Evolutionary conservation across 2,113 vertebrate species (phyloP).

Genomic region (Melanerpes aurifrons): DNA sequence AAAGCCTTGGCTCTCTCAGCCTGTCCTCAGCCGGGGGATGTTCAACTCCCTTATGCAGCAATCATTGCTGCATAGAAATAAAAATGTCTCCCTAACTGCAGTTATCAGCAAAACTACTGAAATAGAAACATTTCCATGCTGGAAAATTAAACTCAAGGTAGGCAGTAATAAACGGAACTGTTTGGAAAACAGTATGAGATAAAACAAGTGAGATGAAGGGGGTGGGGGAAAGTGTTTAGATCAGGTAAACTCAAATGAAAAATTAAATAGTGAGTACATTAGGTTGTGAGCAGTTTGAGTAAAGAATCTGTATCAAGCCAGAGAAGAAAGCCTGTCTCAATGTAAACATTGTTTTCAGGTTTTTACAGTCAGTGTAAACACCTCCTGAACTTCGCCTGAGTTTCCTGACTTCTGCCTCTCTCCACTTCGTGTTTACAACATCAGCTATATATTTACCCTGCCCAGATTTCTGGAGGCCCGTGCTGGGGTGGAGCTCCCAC

Average conservation of each 20-base stretch:
- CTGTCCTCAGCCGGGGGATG: too few species aligned
- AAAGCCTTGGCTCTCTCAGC: too few species aligned
- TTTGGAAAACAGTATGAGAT: background rate
- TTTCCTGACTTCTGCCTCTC: constrained; percentile 7
- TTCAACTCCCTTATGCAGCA: background rate
- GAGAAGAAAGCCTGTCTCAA: constrained; percentile 10
- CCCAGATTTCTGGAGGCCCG: constrained; percentile 28
- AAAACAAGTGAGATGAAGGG: background rate
- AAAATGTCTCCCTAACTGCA: background rate
- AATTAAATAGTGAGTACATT: background rate
- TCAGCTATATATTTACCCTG: constrained; percentile 42
- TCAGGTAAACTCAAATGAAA: background rate
- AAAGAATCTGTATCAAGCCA: background rate
- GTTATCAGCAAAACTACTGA: background rate
- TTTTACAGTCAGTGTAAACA: constrained; percentile 39
- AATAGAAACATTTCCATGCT: background rate
- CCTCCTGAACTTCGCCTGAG: constrained; percentile 21
- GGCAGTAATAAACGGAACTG: background rate
- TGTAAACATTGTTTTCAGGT: constrained; percentile 6
- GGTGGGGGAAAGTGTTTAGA: background rate
- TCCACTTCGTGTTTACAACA: constrained; percentile 28
- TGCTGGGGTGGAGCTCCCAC: too few species aligned
- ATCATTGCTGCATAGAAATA: background rate
- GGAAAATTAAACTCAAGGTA: background rate
- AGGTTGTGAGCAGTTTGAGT: background rate